Base-by-base conservation (phyloP, 2,888 invertebrate genomes). In the Molorchus minor region DNA sequence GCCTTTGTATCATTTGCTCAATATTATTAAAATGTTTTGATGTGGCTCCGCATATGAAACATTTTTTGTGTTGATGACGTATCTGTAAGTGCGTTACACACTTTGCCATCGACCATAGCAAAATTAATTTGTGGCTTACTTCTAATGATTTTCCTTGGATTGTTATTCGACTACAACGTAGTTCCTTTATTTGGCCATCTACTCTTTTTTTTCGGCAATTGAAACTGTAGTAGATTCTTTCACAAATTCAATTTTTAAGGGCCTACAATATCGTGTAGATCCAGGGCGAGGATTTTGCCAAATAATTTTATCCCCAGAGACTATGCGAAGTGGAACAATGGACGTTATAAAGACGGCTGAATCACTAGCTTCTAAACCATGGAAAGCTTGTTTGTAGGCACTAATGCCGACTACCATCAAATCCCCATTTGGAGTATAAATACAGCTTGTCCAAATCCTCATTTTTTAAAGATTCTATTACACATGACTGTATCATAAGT, bases 51-150 rank as follows among this genome's bases (percentile, higher is more conserved):
- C 68, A 70, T 25, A 69, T 45, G 58, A 61, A 67, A 41, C 67
- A 69, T n/a, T 8, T 53, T 47, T 58, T 59, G 61, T 29, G 64
- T 59, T 15, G 65, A 70, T 7, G 7, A 57, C 7, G 54, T 68
- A n/a, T 15, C 13, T 10, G 67, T 61, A 7, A 59, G 35, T n/a
- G 68, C 59, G 54, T 71, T 71, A 49, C 68, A 69, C 8, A 71
- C 62, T 56, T 71, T 71, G 3, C 69, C 73, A 56, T 75, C 73
- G 5, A 75, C 62, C 70, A 74, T 71, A 8, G 69, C 65, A 19
- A 73, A 68, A 16, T 62, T n/a, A n/a, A n/a, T n/a, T n/a, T n/a
- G n/a, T n/a, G n/a, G n/a, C n/a, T n/a, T n/a, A n/a, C n/a, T n/a
- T n/a, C n/a, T n/a, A n/a, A n/a, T n/a, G n/a, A n/a, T n/a, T n/a